Base-by-base conservation (phyloP, 2,888 invertebrate genomes). In the Agrochola lychnidis region DNA sequence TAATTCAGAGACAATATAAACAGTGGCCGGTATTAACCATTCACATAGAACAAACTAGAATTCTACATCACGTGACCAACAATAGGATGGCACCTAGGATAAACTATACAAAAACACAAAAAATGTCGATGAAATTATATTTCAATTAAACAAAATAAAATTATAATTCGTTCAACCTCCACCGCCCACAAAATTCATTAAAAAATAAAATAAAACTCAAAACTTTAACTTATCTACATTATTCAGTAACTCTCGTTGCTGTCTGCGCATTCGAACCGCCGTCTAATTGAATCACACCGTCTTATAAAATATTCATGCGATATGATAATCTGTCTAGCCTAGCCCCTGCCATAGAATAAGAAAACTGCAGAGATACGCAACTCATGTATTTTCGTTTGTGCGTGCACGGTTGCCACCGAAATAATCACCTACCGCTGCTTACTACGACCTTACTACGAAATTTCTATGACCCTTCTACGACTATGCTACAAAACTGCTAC, bases 281-380 rank as follows among this genome's bases (percentile, higher is more conserved):
- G 85, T 89, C 92, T 95, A 96, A 96, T 96, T 95, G 95, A 96
- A 96, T 96, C 92, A 91, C 89, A 89, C 89, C 87, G 89, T 90
- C 95, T 93, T 93, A 96, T 96, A 95, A 95, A 96, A 96, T 96
- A 96, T 96, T 96, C 96, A 96, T 96, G 93, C 91, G 93, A 92
- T 95, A 95, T 95, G 95, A 94, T 95, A 96, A 96, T 95, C 94
- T 93, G 92, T 87, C 92, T 89, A 89, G 88, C 89, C 90, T 82
- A 71, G 79, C 76, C 79, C 80, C 74, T 76, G 78, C 69, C 86
- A 64, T 73, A 73, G 78, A 66, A 45, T 72, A 78, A 25, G 10
- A 45, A 78, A 80, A 9, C 42, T 14, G 22, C 45, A 36, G 59
- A 79, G 78, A 53, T n/a, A 6, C 16, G 64, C 25, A 19, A 57